Evolutionary conservation across 2,797 vertebrate genomes (phyloP).

Genomic region (Sebastes baramenuke): DNA sequence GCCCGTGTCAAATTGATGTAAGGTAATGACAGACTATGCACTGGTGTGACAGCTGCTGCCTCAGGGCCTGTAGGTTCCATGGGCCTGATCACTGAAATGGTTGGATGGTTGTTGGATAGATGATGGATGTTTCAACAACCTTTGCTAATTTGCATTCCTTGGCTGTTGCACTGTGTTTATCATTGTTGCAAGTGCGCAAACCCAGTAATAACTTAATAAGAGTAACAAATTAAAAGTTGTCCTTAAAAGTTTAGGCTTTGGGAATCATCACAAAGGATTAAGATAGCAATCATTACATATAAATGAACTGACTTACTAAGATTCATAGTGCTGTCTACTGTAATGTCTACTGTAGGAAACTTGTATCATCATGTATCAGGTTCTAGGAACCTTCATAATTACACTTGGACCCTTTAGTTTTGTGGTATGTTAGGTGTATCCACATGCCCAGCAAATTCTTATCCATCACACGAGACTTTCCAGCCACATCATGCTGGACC

Average conservation of each 20-base stretch:
- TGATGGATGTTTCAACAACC: constrained; percentile 40
- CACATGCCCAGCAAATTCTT: neutral
- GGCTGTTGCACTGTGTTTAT: constrained; percentile 21
- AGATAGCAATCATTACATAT: neutral
- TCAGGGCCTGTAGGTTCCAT: constrained; percentile 22
- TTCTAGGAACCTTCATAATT: neutral
- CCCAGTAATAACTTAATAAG: neutral
- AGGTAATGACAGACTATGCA: constrained; percentile 51
- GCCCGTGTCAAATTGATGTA: constrained; percentile 43
- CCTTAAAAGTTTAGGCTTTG: neutral
- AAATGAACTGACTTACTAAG: neutral
- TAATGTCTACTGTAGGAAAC: neutral
- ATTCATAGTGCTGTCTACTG: neutral
- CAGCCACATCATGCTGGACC: neutral
- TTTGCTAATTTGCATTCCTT: constrained; percentile 43
- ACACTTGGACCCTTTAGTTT: neutral
- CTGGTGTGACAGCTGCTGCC: constrained; percentile 44
- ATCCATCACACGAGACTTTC: neutral
- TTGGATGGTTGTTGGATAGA: constrained; percentile 12
- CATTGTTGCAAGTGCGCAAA: constrained; percentile 8
- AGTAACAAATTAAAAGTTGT: neutral
- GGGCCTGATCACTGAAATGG: constrained; percentile 13
- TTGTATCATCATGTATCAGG: neutral
- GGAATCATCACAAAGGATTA: neutral
- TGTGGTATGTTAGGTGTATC: neutral